These are phyloP conservation scores for Apomyelois bistriatella DNA, from an alignment of 2,888 invertebrate species.

Conservation along the genomic window DNA sequence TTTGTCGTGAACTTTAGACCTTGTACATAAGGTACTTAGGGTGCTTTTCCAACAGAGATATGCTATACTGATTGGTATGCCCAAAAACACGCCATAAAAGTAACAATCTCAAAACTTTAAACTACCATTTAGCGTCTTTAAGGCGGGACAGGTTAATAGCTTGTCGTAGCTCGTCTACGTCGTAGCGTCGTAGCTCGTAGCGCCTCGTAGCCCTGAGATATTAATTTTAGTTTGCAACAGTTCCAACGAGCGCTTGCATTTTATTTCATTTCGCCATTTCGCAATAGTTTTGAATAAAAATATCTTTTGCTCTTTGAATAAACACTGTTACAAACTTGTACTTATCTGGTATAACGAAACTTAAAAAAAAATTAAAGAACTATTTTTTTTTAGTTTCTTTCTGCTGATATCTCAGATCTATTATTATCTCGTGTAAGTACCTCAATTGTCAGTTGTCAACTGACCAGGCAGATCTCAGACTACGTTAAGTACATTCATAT, in stretches of 20 bases:
- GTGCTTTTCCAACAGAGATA: too few species aligned
- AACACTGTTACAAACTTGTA: neutral
- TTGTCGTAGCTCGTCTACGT: constrained; percentile 12
- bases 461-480: too few species aligned
- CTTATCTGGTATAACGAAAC: too few species aligned
- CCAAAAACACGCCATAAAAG: neutral
- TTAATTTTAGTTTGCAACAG: constrained; percentile 1
- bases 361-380: too few species aligned
- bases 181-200: neutral
- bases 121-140: neutral
- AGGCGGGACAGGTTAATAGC: constrained; percentile 12
- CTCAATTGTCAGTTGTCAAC: too few species aligned
- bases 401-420: too few species aligned
- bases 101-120: neutral
- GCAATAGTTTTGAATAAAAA: neutral
- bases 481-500: too few species aligned
- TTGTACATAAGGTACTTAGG: too few species aligned
- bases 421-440: too few species aligned
- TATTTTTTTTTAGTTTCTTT: too few species aligned
- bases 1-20: too few species aligned
- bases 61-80: too few species aligned
- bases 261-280: neutral
- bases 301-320: neutral
- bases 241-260: neutral
- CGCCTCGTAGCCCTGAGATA: neutral